Evolutionary conservation across 2,888 invertebrate species (phyloP), one percentile per base, ranked within the genome.

Genomic region (Eurytoma californica): DNA sequence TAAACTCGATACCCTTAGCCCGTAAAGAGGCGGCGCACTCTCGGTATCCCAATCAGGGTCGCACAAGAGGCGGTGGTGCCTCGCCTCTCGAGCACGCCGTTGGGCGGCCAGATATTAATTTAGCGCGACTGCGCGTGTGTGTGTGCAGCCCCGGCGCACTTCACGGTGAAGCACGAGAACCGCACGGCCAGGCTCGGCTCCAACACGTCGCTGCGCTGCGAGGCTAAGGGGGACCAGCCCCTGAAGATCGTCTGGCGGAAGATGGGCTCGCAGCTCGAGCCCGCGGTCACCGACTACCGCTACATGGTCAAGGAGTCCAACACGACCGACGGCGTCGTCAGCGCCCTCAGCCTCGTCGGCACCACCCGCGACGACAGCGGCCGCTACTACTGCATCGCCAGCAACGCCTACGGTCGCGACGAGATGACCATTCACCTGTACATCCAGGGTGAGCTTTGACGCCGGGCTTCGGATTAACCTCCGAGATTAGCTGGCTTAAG

Each of bases 301-400:
- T 90, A 90, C 82, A 87, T 85, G 69, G 83, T 89, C 66, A 89
- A 89, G 80, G 89, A 88, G 75, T 82, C 86, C 67, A 90, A 90
- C 74, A 89, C 87, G n/a, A 89, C 88, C 18, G 90, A 90, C 51
- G 96, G 96, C 47, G 93, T 95, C 91, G 95, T 96, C 72, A 97
- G 97, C 2, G 95, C 96, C 87, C 91, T 98, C 83, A 95, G 95
- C 82, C 95, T 98, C 83, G 92, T 95, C 80, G 95, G 96, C 85
- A 96, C 97, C 16, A 95, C 95, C 85, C 92, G 97, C 79, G 95
- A 96, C 87, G 97, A 98, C 91, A 96, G 97, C 0, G 97, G 97
- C 13, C 94, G 95, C 72, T 95, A 97, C 88, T 95, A 96, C 72
- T 98, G 98, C 89, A 93, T 95, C 82, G 97, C 97, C 0, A 95